These are phyloP conservation scores for Rosalia funebris DNA, from an alignment of 2,888 invertebrate genomes.

Conservation along the genomic window DNA sequence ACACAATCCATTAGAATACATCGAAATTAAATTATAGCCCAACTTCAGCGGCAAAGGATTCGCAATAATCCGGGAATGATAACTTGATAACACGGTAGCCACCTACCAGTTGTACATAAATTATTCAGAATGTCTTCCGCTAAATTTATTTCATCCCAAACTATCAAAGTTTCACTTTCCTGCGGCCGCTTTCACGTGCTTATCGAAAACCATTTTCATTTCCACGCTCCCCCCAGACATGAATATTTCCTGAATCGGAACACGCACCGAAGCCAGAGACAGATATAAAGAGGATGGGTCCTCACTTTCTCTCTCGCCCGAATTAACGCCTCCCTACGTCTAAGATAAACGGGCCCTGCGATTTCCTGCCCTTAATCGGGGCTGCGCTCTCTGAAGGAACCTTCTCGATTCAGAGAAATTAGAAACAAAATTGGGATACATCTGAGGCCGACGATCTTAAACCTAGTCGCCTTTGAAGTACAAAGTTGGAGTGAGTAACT, in stretches of 20 bases:
- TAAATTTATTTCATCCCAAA: not conserved
- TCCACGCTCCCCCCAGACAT: not conserved
- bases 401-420: too few relatives aligned
- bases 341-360: not conserved
- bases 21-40: not conserved
- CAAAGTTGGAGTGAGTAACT: too few relatives aligned
- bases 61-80: not conserved
- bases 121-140: not conserved
- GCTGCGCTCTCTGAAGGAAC: too few relatives aligned
- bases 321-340: not conserved
- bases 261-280: slow-evolving; percentile 1
- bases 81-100: not conserved
- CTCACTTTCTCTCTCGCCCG: not conserved
- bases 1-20: not conserved
- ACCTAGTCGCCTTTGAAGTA: too few relatives aligned
- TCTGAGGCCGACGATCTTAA: too few relatives aligned
- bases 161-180: slow-evolving; percentile 17
- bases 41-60: not conserved
- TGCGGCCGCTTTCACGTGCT: not conserved
- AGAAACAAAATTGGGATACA: too few relatives aligned
- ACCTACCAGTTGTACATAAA: not conserved
- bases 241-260: slow-evolving; percentile 4
- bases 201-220: slow-evolving; percentile 16
- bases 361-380: not conserved
- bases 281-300: not conserved